phyloP scores from a whole-genome alignment of 2,797 vertebrate genomes.

The Pogonophryne albipinna region DNA sequence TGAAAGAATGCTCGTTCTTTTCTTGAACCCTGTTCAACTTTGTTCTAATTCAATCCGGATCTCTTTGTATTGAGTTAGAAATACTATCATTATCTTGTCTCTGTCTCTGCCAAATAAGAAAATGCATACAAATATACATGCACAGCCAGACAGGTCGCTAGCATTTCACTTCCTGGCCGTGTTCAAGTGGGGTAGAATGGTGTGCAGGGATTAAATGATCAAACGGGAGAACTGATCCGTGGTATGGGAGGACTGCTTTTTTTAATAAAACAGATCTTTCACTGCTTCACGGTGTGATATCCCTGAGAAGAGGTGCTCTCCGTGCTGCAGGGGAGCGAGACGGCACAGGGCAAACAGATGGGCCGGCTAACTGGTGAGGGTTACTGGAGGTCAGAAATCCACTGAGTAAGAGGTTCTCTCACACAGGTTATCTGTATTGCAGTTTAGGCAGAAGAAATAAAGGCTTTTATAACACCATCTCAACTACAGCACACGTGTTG shows the following conservation, averaged over 20 bases:
- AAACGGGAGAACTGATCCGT: slow-evolving; percentile 81
- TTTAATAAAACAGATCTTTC: slow-evolving; percentile 83
- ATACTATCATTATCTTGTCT: slow-evolving; percentile 13
- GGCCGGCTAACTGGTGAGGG: slow-evolving; percentile 26
- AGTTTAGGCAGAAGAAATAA: background rate
- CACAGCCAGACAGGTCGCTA: slow-evolving; percentile 42
- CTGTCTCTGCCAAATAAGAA: background rate
- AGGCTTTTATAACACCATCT: background rate
- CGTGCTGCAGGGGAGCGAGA: slow-evolving; percentile 48
- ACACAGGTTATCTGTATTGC: background rate
- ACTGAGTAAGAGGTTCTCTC: background rate
- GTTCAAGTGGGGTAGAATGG: slow-evolving; percentile 51
- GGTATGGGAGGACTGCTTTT: slow-evolving; percentile 70
- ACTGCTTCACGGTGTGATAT: slow-evolving; percentile 81
- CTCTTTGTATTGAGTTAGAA: slow-evolving; percentile 19
- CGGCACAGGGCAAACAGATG: slow-evolving; percentile 22
- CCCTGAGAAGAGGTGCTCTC: slow-evolving; percentile 83
- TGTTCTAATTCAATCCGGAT: slow-evolving; percentile 26
- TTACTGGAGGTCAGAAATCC: slow-evolving; percentile 61
- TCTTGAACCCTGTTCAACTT: slow-evolving; percentile 2
- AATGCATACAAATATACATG: slow-evolving; percentile 21
- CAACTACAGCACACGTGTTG: background rate
- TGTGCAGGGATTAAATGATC: slow-evolving; percentile 79
- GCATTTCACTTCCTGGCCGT: slow-evolving; percentile 76
- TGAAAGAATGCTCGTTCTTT: background rate